Conservation (phyloP, 1,140 invertebrate genomes). For the Physella acuta region DNA sequence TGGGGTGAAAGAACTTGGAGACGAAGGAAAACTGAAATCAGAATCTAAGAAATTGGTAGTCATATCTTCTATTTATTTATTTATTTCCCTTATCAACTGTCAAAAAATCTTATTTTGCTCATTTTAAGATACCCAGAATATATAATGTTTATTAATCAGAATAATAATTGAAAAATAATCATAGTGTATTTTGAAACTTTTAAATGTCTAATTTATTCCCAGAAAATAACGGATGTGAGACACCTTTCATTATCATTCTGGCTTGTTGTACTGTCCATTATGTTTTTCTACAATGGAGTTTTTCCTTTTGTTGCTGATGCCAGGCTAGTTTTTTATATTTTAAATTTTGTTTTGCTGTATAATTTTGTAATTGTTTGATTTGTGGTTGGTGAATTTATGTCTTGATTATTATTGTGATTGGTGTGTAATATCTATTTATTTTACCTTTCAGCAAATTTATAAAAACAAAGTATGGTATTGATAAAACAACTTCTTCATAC, state of each 20-base stretch:
- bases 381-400: too few relatives aligned
- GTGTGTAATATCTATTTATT: too few relatives aligned
- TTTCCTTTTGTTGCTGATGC: constrained; percentile 63
- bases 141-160: too few relatives aligned
- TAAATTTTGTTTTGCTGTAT: neutral
- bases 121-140: too few relatives aligned
- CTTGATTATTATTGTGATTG: too few relatives aligned
- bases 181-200: neutral
- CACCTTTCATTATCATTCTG: constrained; percentile 58
- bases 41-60: constrained; percentile 54
- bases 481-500: constrained; percentile 49
- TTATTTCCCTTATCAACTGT: constrained; percentile 6
- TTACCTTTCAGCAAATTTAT: constrained; percentile 61
- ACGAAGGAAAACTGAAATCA: constrained; percentile 43
- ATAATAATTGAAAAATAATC: too few relatives aligned
- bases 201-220: constrained; percentile 32
- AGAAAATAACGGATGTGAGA: constrained; percentile 59
- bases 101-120: too few relatives aligned
- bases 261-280: constrained; percentile 58
- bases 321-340: constrained; percentile 42
- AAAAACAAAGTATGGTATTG: constrained; percentile 50
- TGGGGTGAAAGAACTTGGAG: constrained; percentile 55
- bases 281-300: constrained; percentile 63
- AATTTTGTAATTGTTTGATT: neutral
- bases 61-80: neutral